Evolutionary conservation across 2,797 vertebrate genomes (phyloP).

Genomic region (Malurus leucopterus): DNA sequence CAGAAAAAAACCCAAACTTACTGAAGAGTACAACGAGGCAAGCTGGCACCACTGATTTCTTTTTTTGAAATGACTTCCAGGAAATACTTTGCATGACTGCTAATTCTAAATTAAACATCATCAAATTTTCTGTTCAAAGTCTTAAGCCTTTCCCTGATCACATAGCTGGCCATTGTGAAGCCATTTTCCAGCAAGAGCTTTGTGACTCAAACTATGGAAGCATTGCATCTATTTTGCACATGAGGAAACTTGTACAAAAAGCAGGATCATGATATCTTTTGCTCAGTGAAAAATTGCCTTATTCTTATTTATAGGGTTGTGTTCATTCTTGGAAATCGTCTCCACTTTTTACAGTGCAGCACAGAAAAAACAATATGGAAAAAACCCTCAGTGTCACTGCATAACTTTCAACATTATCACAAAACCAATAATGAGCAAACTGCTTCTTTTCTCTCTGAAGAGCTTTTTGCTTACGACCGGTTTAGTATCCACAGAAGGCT

Average conservation of each 20-base stretch:
- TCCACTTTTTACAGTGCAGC: neutral
- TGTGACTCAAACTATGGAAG: neutral
- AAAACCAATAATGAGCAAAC: neutral
- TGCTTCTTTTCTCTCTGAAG: neutral
- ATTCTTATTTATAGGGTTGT: neutral
- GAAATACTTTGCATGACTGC: neutral
- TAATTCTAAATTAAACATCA: neutral
- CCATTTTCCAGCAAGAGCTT: neutral
- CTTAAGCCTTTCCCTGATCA: neutral
- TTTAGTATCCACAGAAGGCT: constrained; percentile 1
- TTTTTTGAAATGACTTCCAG: neutral
- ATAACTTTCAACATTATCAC: neutral
- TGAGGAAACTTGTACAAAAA: neutral
- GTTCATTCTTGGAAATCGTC: neutral
- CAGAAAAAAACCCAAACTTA: neutral
- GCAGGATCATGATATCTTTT: neutral
- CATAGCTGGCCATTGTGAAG: neutral
- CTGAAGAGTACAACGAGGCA: neutral
- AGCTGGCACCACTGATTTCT: neutral
- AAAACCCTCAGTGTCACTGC: accelerated
- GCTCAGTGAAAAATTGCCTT: accelerated
- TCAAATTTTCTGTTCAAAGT: neutral
- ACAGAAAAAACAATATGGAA: neutral
- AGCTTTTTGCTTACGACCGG: neutral
- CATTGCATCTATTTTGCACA: neutral